Evolutionary conservation across 2,888 invertebrate genomes (phyloP).

Genomic region (Nephrotoma guestfalica): DNA sequence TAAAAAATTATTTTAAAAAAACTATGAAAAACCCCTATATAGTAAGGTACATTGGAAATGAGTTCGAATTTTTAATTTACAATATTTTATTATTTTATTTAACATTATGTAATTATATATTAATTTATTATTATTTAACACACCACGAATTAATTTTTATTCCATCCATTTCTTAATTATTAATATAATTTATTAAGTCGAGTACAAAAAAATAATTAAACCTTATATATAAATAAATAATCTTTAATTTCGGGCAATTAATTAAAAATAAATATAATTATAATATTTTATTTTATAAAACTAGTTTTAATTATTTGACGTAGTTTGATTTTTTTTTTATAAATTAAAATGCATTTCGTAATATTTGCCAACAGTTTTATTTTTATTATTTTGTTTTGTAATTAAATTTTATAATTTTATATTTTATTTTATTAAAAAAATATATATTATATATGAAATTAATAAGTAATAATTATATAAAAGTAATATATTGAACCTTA

Average conservation of each 20-base stretch:
- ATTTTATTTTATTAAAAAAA: neutral
- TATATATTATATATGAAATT: neutral
- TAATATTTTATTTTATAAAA: neutral
- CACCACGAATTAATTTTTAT: neutral
- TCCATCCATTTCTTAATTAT: neutral
- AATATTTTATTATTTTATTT: neutral
- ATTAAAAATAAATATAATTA: neutral
- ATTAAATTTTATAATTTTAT: neutral
- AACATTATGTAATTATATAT: neutral
- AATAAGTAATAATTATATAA: neutral
- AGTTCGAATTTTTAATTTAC: conserved; percentile 7
- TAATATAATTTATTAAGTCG: neutral
- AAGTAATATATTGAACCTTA: conserved; percentile 24
- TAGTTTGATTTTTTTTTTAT: neutral
- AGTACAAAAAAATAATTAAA: neutral
- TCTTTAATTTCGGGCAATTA: neutral
- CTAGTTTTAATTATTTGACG: neutral
- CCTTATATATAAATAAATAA: neutral
- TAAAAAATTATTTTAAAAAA: neutral
- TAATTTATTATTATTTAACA: neutral
- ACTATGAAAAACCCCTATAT: conserved; percentile 9
- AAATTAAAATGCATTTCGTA: neutral
- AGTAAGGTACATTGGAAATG: conserved; percentile 19
- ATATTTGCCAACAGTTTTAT: neutral
- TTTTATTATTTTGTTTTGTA: neutral